phyloP scores from a whole-genome alignment of 1,140 invertebrate species.

The Drosophila prosaltans region DNA sequence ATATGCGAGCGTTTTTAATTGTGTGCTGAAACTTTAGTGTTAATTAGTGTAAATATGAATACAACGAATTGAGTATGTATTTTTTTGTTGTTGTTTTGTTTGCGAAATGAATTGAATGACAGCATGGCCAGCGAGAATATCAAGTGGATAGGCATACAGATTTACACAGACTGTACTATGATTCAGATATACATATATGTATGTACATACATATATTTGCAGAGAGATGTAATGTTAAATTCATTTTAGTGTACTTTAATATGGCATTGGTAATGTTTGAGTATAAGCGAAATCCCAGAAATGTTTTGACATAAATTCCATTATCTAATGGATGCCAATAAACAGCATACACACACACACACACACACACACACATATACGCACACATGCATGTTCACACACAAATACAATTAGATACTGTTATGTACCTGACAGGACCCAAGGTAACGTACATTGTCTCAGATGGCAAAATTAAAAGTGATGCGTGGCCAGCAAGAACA shows the following conservation, averaged over 20 bases:
- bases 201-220: too few relatives aligned
- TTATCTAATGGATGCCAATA: conserved; percentile 79
- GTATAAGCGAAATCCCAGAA: conserved; percentile 38
- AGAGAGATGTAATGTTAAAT: not conserved
- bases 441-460: conserved; percentile 69
- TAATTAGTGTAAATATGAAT: conserved; percentile 60
- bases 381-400: not conserved
- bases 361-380: conserved; percentile 1
- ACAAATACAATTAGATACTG: conserved; percentile 50
- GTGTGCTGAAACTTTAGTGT: conserved; percentile 55
- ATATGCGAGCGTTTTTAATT: conserved; percentile 47
- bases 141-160: conserved; percentile 15
- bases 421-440: conserved; percentile 66
- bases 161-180: too few relatives aligned
- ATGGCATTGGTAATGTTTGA: conserved; percentile 17
- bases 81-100: not conserved
- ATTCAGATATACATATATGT: not conserved
- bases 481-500: conserved; percentile 41
- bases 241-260: conserved; percentile 20
- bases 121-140: conserved; percentile 25
- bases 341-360: conserved; percentile 40
- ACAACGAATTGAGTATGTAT: conserved; percentile 18
- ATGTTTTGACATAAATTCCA: conserved; percentile 69
- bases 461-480: conserved; percentile 70
- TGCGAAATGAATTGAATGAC: conserved; percentile 42